Evolutionary conservation across 1,140 invertebrate genomes (phyloP).

Genomic region (Amyelois transitella): DNA sequence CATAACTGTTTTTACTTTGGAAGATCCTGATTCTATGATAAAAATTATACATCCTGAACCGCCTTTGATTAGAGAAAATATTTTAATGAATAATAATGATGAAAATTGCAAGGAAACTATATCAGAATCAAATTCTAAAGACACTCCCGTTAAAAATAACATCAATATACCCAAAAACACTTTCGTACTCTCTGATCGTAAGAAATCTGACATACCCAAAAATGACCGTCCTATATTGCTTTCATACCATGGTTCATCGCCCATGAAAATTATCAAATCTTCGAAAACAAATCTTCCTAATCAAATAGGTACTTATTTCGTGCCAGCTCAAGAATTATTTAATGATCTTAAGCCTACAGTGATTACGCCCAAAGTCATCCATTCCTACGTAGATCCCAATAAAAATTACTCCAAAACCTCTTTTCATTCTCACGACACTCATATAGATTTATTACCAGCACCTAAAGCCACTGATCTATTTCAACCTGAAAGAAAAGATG

Average conservation of each 20-base stretch:
- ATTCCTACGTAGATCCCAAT: not conserved
- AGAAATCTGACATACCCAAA: conserved; percentile 22
- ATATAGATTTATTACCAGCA: not conserved
- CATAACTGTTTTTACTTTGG: conserved; percentile 39
- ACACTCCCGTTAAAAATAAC: not conserved
- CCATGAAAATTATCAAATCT: not conserved
- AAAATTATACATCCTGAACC: conserved; percentile 40
- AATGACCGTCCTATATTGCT: not conserved
- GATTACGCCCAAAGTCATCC: not conserved
- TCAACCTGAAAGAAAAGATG: not conserved
- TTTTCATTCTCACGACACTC: not conserved
- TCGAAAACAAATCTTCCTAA: not conserved
- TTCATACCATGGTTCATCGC: not conserved
- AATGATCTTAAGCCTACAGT: not conserved
- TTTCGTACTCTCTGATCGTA: conserved; percentile 28
- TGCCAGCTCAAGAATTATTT: not conserved
- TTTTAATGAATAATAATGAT: not conserved
- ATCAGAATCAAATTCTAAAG: conserved; percentile 5
- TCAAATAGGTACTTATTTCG: not conserved
- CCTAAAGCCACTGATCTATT: not conserved
- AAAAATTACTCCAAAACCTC: not conserved
- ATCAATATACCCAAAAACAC: conserved; percentile 13
- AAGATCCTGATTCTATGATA: conserved; percentile 31
- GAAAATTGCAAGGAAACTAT: not conserved
- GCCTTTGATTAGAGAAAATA: conserved; percentile 19